A percentile compares a stretch with the other conserved stretches of the same genome.
phyloP scores from a whole-genome alignment of 2,113 vertebrate species.

The Taxidea taxus region DNA sequence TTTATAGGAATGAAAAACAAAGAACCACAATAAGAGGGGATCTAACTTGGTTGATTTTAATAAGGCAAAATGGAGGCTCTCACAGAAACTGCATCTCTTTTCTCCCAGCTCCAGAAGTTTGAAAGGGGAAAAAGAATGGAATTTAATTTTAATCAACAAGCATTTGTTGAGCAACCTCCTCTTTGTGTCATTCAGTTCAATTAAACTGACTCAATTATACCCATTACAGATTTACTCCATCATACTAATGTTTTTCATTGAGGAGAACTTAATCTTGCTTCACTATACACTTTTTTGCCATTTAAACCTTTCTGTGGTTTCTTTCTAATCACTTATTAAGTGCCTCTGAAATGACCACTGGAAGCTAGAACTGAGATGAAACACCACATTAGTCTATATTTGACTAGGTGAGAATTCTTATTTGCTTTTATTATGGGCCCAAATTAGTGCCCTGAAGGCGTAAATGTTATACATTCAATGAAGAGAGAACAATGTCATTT shows the following conservation, averaged over 20 bases:
- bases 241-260: not conserved
- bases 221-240: not conserved
- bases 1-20: not conserved
- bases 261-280: not conserved
- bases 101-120: not conserved
- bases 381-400: not conserved
- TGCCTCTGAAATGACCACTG: not conserved
- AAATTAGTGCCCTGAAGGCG: not conserved
- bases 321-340: not conserved
- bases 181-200: not conserved
- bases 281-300: not conserved
- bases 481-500: conserved; percentile 1
- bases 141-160: not conserved
- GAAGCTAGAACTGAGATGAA: not conserved
- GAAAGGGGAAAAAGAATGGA: not conserved
- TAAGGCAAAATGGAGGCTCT: not conserved
- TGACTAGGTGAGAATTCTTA: not conserved
- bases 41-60: not conserved
- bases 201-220: not conserved
- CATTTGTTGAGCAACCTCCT: not conserved
- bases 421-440: not conserved
- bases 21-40: not conserved
- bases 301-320: not conserved
- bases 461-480: not conserved
- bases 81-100: not conserved